A percentile compares a stretch with the other conserved stretches of the same genome.
Evolutionary conservation across 2,888 invertebrate genomes (phyloP).

Genomic region (Dryadula phaetusa): DNA sequence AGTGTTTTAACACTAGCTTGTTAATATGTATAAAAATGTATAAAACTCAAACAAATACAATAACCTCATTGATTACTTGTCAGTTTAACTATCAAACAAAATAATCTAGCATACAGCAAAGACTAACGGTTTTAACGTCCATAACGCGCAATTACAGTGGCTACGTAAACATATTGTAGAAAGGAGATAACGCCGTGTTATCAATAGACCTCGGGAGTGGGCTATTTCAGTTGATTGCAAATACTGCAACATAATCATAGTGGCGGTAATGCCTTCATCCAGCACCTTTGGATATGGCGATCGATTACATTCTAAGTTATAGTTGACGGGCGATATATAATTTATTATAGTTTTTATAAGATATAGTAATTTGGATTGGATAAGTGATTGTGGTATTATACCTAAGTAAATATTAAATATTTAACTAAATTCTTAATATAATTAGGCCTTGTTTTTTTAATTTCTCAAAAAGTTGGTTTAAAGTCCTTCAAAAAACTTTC

Average conservation of each 20-base stretch:
- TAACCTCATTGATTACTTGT: neutral
- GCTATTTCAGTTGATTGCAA: slow-evolving; percentile 72
- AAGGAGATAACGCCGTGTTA: slow-evolving; percentile 54
- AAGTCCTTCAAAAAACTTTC: no score
- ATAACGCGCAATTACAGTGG: slow-evolving; percentile 40
- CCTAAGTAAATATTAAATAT: no score
- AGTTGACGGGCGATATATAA: neutral
- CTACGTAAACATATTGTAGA: slow-evolving; percentile 40
- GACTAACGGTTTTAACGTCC: slow-evolving; percentile 29
- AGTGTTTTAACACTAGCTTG: no score
- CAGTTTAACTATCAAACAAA: slow-evolving; percentile 16
- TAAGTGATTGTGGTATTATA: no score
- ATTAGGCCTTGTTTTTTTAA: no score
- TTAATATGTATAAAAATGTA: no score
- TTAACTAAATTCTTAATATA: no score
- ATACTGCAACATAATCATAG: slow-evolving; percentile 67
- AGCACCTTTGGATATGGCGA: slow-evolving; percentile 45
- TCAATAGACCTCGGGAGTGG: slow-evolving; percentile 68
- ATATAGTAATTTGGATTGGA: no score
- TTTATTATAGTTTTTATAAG: neutral
- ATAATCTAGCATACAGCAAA: slow-evolving; percentile 25
- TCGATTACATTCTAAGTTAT: slow-evolving; percentile 7
- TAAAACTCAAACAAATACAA: neutral
- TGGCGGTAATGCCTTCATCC: slow-evolving; percentile 80
- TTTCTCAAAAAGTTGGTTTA: no score